phyloP scores from a whole-genome alignment of 2,113 vertebrate genomes.

The Hystrix brachyura region DNA sequence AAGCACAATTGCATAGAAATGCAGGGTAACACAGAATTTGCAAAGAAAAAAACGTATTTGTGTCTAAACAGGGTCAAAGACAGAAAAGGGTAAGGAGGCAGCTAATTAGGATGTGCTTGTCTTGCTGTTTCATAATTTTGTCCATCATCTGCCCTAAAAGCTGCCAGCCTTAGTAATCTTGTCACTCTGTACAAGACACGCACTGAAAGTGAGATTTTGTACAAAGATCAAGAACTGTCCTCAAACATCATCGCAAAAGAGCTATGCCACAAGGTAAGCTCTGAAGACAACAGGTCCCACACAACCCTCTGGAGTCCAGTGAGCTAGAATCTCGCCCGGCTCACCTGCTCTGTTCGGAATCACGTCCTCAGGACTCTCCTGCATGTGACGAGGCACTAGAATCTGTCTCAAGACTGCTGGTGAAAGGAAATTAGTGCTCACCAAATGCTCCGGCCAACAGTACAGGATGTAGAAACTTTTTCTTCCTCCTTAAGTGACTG shows the following conservation, averaged over 20 bases:
- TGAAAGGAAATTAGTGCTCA: background rate
- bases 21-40: background rate
- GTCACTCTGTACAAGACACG: background rate
- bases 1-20: background rate
- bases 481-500: background rate
- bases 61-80: background rate
- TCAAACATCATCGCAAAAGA: background rate
- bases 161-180: background rate
- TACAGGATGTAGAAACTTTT: background rate
- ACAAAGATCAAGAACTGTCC: background rate
- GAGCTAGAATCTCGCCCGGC: background rate
- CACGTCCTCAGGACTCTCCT: no score
- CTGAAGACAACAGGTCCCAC: background rate
- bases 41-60: background rate
- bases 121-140: background rate
- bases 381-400: background rate
- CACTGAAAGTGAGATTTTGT: constrained; percentile 4
- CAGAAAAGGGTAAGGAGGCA: background rate
- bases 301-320: background rate
- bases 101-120: constrained; percentile 5
- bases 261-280: background rate
- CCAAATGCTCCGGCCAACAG: background rate
- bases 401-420: background rate
- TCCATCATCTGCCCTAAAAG: constrained; percentile 26
- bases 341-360: background rate